Percentiles rank a stretch among this genome's conserved stretches.
Conservation (phyloP, 1,140 invertebrate genomes). For the Drosophila rhopaloa region DNA sequence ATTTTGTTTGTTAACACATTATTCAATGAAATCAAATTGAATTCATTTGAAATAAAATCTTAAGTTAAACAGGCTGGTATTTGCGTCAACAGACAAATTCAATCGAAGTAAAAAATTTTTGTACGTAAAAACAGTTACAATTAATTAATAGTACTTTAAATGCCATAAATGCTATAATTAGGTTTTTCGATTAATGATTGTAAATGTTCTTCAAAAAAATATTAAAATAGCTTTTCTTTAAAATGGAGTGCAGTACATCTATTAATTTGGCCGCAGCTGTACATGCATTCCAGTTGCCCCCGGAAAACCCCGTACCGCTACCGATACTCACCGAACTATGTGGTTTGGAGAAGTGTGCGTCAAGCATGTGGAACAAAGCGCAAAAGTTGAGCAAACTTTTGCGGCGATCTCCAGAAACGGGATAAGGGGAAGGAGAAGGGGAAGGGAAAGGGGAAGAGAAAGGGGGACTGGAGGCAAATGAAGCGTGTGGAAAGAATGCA, state of each 20-base stretch:
- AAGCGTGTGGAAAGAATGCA: conserved; percentile 66
- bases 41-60: too few species aligned
- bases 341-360: conserved; percentile 55
- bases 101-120: too few species aligned
- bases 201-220: too few species aligned
- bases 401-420: conserved; percentile 63
- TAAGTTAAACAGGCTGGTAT: too few species aligned
- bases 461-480: conserved; percentile 46
- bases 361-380: conserved; percentile 79
- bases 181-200: too few species aligned
- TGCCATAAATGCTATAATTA: too few species aligned
- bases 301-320: neutral
- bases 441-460: neutral
- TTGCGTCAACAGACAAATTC: too few species aligned
- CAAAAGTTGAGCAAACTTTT: conserved; percentile 78
- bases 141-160: too few species aligned
- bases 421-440: conserved; percentile 11
- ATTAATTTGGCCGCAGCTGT: conserved; percentile 11
- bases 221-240: too few species aligned
- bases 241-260: neutral
- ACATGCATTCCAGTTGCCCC: conserved; percentile 5
- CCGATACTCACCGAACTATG: conserved; percentile 37
- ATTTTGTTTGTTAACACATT: neutral
- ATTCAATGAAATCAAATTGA: too few species aligned
- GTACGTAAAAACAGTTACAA: too few species aligned